A percentile compares a stretch with the other conserved stretches of the same genome.
phyloP scores from a whole-genome alignment of 2,797 vertebrate genomes.

The Rhinoraja longicauda region DNA sequence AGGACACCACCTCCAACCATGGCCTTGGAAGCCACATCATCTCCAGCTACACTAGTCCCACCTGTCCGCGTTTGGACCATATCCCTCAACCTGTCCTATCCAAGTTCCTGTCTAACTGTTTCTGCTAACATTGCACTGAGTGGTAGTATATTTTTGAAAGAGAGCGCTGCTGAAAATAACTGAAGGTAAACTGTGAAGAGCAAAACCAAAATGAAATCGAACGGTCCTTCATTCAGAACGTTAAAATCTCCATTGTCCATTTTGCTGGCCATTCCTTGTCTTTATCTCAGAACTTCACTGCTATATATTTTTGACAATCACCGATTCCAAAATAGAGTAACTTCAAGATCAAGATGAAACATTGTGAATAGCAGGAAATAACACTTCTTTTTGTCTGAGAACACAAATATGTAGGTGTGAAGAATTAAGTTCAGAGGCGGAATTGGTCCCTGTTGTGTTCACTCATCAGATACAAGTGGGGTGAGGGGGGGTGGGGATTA shows the following conservation, averaged over 20 bases:
- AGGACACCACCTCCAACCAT: too few species aligned
- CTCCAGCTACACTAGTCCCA: too few species aligned
- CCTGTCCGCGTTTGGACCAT: too few species aligned
- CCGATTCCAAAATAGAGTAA: not conserved
- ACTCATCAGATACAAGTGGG: not conserved
- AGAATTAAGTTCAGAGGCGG: not conserved
- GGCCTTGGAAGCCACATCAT: too few species aligned
- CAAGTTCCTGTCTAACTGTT: too few species aligned
- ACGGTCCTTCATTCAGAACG: too few species aligned
- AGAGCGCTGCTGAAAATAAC: not conserved
- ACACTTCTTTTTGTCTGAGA: not conserved
- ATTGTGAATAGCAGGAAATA: not conserved
- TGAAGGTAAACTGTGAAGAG: not conserved
- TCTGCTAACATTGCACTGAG: not conserved
- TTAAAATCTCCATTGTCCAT: not conserved
- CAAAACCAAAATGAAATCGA: not conserved
- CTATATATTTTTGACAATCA: not conserved
- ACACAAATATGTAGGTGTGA: not conserved
- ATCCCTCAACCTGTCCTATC: too few species aligned
- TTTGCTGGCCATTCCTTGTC: not conserved
- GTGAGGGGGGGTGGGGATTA: not conserved
- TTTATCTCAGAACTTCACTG: not conserved
- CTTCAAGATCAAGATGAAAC: not conserved
- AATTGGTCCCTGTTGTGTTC: not conserved
- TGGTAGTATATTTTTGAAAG: not conserved